Evolutionary conservation across 2,113 vertebrate species (phyloP), one percentile per base, ranked within the genome.

Genomic region (Fulmarus glacialis): DNA sequence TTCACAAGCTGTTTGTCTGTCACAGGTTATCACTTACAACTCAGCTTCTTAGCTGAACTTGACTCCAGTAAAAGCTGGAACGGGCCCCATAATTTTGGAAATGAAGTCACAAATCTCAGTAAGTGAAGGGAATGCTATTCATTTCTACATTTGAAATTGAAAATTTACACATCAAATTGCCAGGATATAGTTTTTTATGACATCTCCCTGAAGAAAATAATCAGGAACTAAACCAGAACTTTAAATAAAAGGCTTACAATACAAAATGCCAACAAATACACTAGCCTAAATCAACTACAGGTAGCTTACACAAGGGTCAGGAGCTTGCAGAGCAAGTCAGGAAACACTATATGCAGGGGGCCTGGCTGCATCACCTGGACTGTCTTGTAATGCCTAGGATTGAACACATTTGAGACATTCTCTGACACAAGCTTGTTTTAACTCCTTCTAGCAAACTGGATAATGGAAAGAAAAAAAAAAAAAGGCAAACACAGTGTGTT

Each of bases 241-340:
- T 71, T 3, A 42, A 87, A 8, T 21, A 47, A 78, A 21, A 82
- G 62, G 26, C 18, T 53, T 64, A 34, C 18, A 47, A 36, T 6
- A 62, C 8, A 40, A 87, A 74, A 40, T 2, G 45, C 83, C 16
- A 5, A 40, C 24, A 48, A 43, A 27, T 2, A 21, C 1, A 10
- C 8, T 5, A 48, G 67, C 29, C 56, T 34, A 1, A 19, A 55
- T 0, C 19, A 29, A 5, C 43, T 5, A 1, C 0, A 15, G 72
- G 82, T 5, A 71, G 42, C 16, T 52, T 3, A 9, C 40, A 9
- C 4, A 4, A 40, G 42, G 38, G 58, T 5, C 17, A 38, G 74
- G 34, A 23, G 53, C 19, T 13, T 8, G 42, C 63, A 82, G 70
- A 56, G 50, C 70, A 79, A 34, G n/a, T n/a, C 67, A 60, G 53